phyloP scores from a whole-genome alignment of 53 echinoderm and acorn worm species.

The Temnopleurus reevesii region DNA sequence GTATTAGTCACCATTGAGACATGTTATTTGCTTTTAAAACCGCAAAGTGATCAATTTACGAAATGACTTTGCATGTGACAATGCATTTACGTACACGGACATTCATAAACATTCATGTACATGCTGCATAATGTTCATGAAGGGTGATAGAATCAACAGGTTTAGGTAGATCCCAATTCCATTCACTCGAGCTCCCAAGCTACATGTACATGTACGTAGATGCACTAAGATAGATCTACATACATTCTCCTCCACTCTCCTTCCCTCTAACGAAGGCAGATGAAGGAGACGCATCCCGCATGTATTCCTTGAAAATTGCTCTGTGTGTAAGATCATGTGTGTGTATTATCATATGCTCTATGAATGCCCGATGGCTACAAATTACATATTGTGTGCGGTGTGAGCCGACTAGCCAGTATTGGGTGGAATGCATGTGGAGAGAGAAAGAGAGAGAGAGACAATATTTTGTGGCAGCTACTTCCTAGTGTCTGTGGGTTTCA shows the following conservation, averaged over 20 bases:
- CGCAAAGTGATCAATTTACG: no score
- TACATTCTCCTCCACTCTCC: no score
- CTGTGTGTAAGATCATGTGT: conserved; percentile 18
- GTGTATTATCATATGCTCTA: conserved; percentile 24
- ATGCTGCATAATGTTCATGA: no score
- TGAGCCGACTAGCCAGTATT: not conserved
- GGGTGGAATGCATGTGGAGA: not conserved
- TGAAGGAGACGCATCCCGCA: not conserved
- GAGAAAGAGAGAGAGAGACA: no score
- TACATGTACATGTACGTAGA: no score
- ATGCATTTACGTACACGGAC: no score
- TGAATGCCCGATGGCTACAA: conserved; percentile 27
- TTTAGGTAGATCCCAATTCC: not conserved
- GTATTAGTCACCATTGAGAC: no score
- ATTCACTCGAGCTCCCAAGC: not conserved
- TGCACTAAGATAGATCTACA: conserved; percentile 9
- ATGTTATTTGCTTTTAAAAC: no score
- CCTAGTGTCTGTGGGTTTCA: not conserved
- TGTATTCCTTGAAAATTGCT: conserved; percentile 9
- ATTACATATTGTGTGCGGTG: conserved; percentile 5
- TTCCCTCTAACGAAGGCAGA: not conserved
- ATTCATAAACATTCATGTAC: no score
- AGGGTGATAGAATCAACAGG: not conserved
- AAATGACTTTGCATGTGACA: no score
- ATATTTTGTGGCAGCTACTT: not conserved